These are phyloP conservation scores for Prionailurus viverrinus DNA, from an alignment of 2,113 vertebrate genomes.

Conservation along the genomic window DNA sequence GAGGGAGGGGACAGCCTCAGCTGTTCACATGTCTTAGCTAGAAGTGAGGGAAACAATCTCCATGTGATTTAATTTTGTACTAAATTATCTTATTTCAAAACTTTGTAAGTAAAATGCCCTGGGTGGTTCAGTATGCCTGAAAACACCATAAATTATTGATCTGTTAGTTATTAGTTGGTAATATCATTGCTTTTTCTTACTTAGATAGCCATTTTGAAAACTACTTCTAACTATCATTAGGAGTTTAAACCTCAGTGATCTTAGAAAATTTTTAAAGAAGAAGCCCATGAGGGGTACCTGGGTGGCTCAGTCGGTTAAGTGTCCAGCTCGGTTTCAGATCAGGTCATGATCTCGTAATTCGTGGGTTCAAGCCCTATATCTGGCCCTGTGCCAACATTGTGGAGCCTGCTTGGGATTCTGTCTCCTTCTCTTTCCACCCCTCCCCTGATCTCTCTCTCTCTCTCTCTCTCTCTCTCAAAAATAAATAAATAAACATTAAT, in stretches of 20 bases:
- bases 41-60: not conserved
- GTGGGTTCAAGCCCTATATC: no score
- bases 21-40: not conserved
- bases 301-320: no score
- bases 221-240: not conserved
- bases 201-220: not conserved
- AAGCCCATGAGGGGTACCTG: not conserved
- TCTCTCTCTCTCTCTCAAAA: no score
- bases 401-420: no score
- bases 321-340: no score
- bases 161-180: not conserved
- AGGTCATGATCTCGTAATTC: no score
- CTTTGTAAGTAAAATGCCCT: not conserved
- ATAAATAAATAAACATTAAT: no score
- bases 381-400: no score
- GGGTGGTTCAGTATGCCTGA: not conserved
- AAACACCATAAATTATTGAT: not conserved
- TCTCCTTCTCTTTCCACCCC: no score
- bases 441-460: no score
- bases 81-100: slow-evolving; percentile 54
- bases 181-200: not conserved
- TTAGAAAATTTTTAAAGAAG: not conserved
- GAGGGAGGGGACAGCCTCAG: not conserved
- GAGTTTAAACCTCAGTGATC: not conserved
- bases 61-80: not conserved